A percentile compares a stretch with the other conserved stretches of the same genome.
phyloP scores from a whole-genome alignment of 2,888 invertebrate species.

The Eurois occulta region DNA sequence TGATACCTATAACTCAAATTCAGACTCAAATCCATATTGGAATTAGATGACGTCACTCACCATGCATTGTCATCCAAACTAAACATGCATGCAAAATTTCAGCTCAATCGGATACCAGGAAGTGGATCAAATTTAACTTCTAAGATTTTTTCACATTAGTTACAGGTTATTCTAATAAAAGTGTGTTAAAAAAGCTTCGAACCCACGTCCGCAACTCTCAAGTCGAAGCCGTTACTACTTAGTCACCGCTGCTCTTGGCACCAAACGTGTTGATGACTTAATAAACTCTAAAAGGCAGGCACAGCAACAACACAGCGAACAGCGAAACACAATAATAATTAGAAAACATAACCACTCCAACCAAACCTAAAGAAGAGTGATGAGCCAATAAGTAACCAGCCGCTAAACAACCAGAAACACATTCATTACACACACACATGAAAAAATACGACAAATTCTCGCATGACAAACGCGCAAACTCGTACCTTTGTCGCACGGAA shows the following conservation, averaged over 20 bases:
- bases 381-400: constrained; percentile 33
- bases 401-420: constrained; percentile 24
- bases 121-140: too few species aligned
- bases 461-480: constrained; percentile 69
- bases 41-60: too few species aligned
- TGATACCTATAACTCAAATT: too few species aligned
- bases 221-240: background rate
- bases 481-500: constrained; percentile 72
- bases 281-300: background rate
- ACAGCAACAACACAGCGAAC: too few species aligned
- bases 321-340: background rate
- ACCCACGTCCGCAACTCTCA: background rate
- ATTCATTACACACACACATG: constrained; percentile 30
- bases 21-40: too few species aligned
- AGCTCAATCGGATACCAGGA: too few species aligned
- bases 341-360: constrained; percentile 2
- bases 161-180: too few species aligned
- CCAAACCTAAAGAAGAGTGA: constrained; percentile 28
- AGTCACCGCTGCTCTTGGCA: background rate
- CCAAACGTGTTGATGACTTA: background rate
- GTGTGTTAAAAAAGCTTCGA: background rate
- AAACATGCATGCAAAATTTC: too few species aligned
- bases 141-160: too few species aligned
- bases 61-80: too few species aligned
- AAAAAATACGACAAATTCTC: constrained; percentile 65